Conservation (phyloP, 2,797 vertebrate species). For the Etheostoma nigrum region DNA sequence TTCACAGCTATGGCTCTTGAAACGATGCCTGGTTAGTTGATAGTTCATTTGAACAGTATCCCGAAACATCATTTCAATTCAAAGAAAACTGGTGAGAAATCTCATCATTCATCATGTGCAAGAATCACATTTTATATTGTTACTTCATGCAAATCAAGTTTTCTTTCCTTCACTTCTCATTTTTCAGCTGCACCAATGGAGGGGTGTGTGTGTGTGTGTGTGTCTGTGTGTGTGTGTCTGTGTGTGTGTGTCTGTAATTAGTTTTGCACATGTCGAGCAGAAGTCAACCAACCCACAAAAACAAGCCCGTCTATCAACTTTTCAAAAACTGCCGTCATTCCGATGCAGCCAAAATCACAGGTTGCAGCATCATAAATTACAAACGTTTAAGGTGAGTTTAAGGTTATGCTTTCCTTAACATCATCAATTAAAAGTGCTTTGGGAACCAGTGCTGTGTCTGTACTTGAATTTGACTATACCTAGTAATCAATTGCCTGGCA, state of each 20-base stretch:
- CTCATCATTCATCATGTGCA: background rate
- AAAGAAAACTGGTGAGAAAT: conserved; percentile 4
- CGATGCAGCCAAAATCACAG: conserved; percentile 43
- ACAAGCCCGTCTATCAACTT: conserved; percentile 48
- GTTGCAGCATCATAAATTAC: conserved; percentile 37
- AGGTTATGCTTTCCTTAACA: conserved; percentile 55
- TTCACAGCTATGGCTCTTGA: conserved; percentile 21
- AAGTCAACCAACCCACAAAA: conserved; percentile 54
- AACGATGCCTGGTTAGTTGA: conserved; percentile 21
- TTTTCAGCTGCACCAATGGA: conserved; percentile 15
- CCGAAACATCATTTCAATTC: conserved; percentile 22
- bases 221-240: conserved; percentile 16
- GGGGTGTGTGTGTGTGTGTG: conserved; percentile 23
- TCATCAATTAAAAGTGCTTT: conserved; percentile 46
- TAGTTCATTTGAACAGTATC: conserved; percentile 31
- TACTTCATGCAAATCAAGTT: conserved; percentile 12
- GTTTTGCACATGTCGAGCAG: conserved; percentile 43
- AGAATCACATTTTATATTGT: conserved; percentile 18
- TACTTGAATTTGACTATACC: conserved; percentile 34
- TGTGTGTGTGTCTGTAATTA: conserved; percentile 40
- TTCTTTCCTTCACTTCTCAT: background rate
- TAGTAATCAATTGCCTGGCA: background rate
- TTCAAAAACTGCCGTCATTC: conserved; percentile 36
- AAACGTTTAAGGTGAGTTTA: conserved; percentile 16
- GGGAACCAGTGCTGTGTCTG: conserved; percentile 38